A percentile compares a stretch with the other conserved stretches of the same genome.
Evolutionary conservation across 2,888 invertebrate species (phyloP).

Genomic region (Mantis religiosa): DNA sequence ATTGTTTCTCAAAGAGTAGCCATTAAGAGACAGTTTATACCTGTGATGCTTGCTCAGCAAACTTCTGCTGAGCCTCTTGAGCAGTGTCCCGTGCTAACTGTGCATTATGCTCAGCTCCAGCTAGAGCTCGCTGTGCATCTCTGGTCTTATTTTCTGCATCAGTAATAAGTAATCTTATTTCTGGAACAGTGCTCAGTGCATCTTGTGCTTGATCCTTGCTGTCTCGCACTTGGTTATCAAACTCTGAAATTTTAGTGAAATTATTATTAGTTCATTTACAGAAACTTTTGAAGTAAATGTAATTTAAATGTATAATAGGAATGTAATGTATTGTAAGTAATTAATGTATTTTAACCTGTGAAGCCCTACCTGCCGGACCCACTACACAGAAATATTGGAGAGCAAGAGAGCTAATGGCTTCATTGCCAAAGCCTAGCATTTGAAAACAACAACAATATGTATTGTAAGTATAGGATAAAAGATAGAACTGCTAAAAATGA

Average conservation of each 20-base stretch:
- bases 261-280: background rate
- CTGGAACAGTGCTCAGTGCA: conserved; percentile 69
- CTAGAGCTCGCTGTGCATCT: conserved; percentile 67
- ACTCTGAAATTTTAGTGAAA: conserved; percentile 53
- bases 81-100: conserved; percentile 67
- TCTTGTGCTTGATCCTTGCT: conserved; percentile 76
- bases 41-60: conserved; percentile 73
- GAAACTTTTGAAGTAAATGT: conserved; percentile 17
- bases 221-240: conserved; percentile 83
- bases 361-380: too few species aligned
- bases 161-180: conserved; percentile 66
- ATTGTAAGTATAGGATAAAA: too few species aligned
- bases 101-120: conserved; percentile 75
- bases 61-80: conserved; percentile 69
- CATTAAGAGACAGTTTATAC: conserved; percentile 40
- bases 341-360: too few species aligned
- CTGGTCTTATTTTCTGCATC: conserved; percentile 68
- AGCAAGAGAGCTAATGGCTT: too few species aligned
- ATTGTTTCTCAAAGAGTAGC: too few species aligned
- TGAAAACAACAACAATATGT: too few species aligned
- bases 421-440: too few species aligned
- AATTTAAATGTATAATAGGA: background rate
- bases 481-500: too few species aligned
- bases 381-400: too few species aligned
- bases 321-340: too few species aligned